These are phyloP conservation scores for Abscondita cerata DNA, from an alignment of 2,888 invertebrate genomes.

Conservation along the genomic window DNA sequence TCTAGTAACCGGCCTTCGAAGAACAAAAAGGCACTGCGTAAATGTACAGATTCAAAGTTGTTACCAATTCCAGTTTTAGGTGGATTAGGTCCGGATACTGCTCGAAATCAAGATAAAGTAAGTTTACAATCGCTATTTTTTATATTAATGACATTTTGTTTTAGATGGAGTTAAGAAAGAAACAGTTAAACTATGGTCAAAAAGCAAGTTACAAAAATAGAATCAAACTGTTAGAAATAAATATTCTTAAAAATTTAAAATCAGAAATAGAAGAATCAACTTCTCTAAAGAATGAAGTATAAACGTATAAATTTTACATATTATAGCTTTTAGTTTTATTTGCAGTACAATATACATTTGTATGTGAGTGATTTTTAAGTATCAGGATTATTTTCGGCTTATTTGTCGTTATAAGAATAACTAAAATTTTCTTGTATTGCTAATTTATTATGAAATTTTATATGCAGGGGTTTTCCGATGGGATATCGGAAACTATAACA, in stretches of 20 bases:
- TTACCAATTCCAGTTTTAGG: conserved; percentile 38
- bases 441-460: too few relatives aligned
- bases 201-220: conserved; percentile 43
- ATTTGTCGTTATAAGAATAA: too few relatives aligned
- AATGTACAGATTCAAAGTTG: conserved; percentile 9
- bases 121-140: too few relatives aligned
- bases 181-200: conserved; percentile 43
- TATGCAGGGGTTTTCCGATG: too few relatives aligned
- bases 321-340: too few relatives aligned
- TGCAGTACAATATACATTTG: too few relatives aligned
- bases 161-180: conserved; percentile 40
- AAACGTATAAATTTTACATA: too few relatives aligned
- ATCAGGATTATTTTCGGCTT: too few relatives aligned
- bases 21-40: conserved; percentile 2
- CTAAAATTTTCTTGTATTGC: too few relatives aligned
- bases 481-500: too few relatives aligned
- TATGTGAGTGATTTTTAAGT: too few relatives aligned
- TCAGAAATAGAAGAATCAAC: conserved; percentile 35
- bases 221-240: conserved; percentile 42
- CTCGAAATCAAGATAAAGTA: conserved; percentile 39
- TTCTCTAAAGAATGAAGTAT: not conserved
- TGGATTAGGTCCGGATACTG: conserved; percentile 41
- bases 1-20: not conserved
- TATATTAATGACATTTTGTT: too few relatives aligned
- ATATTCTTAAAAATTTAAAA: conserved; percentile 42